Conservation (phyloP, 2,113 vertebrate genomes). For the Xerus inauris region DNA sequence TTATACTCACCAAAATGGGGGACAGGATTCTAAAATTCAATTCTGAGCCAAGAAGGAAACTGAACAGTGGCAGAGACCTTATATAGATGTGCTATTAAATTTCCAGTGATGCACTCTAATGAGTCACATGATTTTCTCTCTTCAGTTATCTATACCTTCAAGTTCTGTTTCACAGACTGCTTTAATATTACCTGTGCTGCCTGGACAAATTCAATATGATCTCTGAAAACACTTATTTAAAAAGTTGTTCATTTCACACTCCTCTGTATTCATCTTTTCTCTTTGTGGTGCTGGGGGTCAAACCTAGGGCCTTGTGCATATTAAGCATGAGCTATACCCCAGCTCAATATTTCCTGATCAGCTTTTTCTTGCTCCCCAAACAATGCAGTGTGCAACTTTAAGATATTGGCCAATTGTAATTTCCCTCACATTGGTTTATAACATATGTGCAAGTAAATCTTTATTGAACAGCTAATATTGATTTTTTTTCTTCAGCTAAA, state of each 20-base stretch:
- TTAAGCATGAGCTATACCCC: background rate
- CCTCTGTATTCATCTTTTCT: slow-evolving; percentile 87
- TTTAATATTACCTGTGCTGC: slow-evolving; percentile 94
- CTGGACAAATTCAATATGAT: slow-evolving; percentile 89
- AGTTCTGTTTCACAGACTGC: slow-evolving; percentile 88
- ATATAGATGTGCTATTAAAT: slow-evolving; percentile 69
- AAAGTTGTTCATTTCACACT: slow-evolving; percentile 85
- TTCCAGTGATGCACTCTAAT: slow-evolving; percentile 60
- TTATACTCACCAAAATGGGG: slow-evolving; percentile 65
- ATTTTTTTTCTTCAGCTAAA: slow-evolving; percentile 84
- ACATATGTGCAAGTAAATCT: slow-evolving; percentile 89
- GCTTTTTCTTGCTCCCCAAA: slow-evolving; percentile 24
- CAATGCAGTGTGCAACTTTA: slow-evolving; percentile 90
- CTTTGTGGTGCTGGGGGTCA: background rate
- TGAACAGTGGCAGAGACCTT: slow-evolving; percentile 50
- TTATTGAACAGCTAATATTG: slow-evolving; percentile 83
- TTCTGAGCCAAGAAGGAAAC: slow-evolving; percentile 57
- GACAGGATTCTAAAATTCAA: slow-evolving; percentile 72
- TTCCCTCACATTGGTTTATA: slow-evolving; percentile 86
- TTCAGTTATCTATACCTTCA: slow-evolving; percentile 75
- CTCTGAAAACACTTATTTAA: slow-evolving; percentile 90
- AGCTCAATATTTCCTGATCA: slow-evolving; percentile 72
- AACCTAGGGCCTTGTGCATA: background rate
- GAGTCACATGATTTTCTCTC: slow-evolving; percentile 42
- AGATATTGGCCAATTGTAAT: slow-evolving; percentile 79